A percentile compares a stretch with the other conserved stretches of the same genome.
Evolutionary conservation across 2,797 vertebrate genomes (phyloP).

Genomic region (Furcifer pardalis): DNA sequence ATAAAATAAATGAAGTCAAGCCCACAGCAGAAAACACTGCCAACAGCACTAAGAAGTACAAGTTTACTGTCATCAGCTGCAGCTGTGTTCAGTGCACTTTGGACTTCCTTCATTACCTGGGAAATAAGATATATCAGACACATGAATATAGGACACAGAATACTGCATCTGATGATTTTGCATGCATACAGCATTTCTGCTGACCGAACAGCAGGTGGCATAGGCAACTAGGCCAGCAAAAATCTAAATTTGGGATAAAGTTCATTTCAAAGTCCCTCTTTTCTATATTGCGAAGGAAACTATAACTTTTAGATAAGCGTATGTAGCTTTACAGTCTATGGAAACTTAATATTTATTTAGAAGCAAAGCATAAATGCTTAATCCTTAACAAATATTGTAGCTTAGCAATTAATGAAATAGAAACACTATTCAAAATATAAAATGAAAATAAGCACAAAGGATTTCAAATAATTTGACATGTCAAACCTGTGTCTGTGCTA

Average conservation of each 20-base stretch:
- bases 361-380: not conserved
- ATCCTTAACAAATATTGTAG: not conserved
- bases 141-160: conserved; percentile 21
- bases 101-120: conserved; percentile 99
- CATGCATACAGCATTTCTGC: conserved; percentile 59
- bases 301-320: not conserved
- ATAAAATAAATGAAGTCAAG: conserved; percentile 98
- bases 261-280: conserved; percentile 14
- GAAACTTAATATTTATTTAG: not conserved
- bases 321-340: not conserved
- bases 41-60: conserved; percentile 90
- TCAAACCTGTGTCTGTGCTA: not conserved
- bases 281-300: not conserved
- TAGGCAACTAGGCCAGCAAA: conserved; percentile 64
- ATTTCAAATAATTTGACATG: not conserved
- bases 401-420: conserved; percentile 3
- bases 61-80: conserved; percentile 96
- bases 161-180: conserved; percentile 19
- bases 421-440: not conserved
- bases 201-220: conserved; percentile 77
- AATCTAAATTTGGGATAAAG: conserved; percentile 37
- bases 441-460: not conserved
- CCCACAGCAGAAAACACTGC: conserved; percentile 92
- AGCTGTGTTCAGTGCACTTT: conserved; percentile 94
- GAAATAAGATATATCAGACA: conserved; percentile 54